phyloP scores from a whole-genome alignment of 2,888 invertebrate species.

The Branchinecta sandiegonensis region DNA sequence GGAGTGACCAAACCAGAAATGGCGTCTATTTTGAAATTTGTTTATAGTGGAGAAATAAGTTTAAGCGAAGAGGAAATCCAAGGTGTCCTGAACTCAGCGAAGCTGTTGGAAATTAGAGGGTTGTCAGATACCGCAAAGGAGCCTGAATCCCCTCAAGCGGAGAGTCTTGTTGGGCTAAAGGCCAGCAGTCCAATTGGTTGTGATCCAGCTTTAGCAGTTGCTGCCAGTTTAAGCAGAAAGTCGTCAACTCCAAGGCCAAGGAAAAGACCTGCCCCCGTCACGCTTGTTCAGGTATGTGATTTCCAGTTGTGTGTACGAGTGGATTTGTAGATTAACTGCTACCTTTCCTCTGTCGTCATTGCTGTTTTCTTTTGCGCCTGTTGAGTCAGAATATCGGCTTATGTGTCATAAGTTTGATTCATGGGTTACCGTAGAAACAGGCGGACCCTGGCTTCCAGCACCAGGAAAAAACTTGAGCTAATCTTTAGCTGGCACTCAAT shows the following conservation, averaged over 20 bases:
- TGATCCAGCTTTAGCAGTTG: conserved; percentile 8
- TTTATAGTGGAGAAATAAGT: conserved; percentile 33
- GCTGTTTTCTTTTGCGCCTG: too few relatives aligned
- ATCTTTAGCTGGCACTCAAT: too few relatives aligned
- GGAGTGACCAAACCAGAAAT: conserved; percentile 31
- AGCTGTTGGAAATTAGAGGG: conserved; percentile 31
- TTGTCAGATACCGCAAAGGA: conserved; percentile 25
- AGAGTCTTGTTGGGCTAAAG: background rate
- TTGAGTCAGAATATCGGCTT: too few relatives aligned
- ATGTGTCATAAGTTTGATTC: too few relatives aligned
- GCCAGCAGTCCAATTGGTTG: background rate
- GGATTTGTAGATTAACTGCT: too few relatives aligned
- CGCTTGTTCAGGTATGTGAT: background rate
- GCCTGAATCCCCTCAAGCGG: background rate
- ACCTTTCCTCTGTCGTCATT: too few relatives aligned
- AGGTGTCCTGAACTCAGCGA: conserved; percentile 31
- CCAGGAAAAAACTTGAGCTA: too few relatives aligned
- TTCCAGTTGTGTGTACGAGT: too few relatives aligned
- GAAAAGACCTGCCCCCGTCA: background rate
- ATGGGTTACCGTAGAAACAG: too few relatives aligned
- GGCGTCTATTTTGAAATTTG: conserved; percentile 31
- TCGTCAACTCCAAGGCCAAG: conserved; percentile 10
- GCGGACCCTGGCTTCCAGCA: too few relatives aligned
- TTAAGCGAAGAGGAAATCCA: conserved; percentile 31
- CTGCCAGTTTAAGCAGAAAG: background rate